Evolutionary conservation across 2,797 vertebrate species (phyloP), one percentile per base, ranked within the genome.

Genomic region (Thalassophryne amazonica): DNA sequence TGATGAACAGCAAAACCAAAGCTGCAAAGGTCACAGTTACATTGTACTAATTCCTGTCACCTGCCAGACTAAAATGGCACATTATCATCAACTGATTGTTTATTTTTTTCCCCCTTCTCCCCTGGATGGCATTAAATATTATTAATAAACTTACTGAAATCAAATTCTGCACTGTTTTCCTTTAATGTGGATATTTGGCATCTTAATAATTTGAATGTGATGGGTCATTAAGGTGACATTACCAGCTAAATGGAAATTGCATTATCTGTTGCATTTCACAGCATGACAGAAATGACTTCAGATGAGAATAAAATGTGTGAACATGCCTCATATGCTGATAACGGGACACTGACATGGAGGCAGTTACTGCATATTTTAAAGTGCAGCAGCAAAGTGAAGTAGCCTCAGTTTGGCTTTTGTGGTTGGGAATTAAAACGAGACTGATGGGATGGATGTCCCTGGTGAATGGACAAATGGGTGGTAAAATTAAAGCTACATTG

Each of bases 141-240:
- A 42, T 41, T 51, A 81, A 79, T 75, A 73, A 78, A 82, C 48
- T 22, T 52, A 66, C 55, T 51, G 18, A 57, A 69, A 64, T 35
- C 20, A 47, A 53, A 54, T 31, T 16, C 4, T 34, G 29, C 5
- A 1, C 35, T 0, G 22, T 47, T 2, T 29, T 36, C 3, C 7
- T 53, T 57, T 52, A 21, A 41, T 45, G 22, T n/a, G 3, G 6
- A 6, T 49, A 17, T 22, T 32, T n/a, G 47, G 18, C 47, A 21
- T 54, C 7, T 24, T 22, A 49, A 29, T 21, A 18, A 48, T 53
- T 48, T 28, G 7, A 42, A 37, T 36, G n/a, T 40, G 37, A 37
- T 1, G 5, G 16, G 40, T 33, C 36, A 47, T 36, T 43, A 52
- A 41, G n/a, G 12, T 24, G 48, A 27, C 23, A 53, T 58, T 41